These are phyloP conservation scores for Andricus quercusramuli DNA, from an alignment of 2,888 invertebrate genomes.

Conservation along the genomic window DNA sequence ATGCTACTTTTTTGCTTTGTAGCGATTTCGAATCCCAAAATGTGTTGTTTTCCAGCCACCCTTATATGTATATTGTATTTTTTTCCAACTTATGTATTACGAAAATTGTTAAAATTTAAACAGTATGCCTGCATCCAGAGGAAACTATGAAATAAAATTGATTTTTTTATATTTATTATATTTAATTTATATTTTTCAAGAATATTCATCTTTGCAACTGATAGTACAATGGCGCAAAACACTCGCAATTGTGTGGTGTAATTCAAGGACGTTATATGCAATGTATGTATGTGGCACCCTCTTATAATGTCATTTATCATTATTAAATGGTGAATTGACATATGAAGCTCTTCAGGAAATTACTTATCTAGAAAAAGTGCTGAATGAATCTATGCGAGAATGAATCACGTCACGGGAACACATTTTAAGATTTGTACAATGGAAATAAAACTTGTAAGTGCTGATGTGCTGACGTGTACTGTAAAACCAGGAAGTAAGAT, in stretches of 20 bases:
- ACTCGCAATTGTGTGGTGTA: not conserved
- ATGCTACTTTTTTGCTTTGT: too few species aligned
- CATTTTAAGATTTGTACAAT: constrained; percentile 60
- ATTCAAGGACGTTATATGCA: not conserved
- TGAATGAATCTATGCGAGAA: constrained; percentile 67
- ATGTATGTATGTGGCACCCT: not conserved
- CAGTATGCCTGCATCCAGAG: too few species aligned
- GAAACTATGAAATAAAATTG: too few species aligned
- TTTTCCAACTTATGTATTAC: too few species aligned
- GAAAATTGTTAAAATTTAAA: too few species aligned
- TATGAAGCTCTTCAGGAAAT: constrained; percentile 79
- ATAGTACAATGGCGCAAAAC: not conserved
- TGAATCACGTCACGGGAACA: constrained; percentile 41
- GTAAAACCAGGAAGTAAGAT: constrained; percentile 59
- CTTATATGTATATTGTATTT: too few species aligned
- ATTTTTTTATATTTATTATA: too few species aligned
- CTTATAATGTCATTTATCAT: not conserved
- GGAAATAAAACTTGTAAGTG: constrained; percentile 58
- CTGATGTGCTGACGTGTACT: constrained; percentile 60
- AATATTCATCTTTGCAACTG: not conserved
- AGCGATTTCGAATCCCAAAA: too few species aligned
- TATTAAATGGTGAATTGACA: constrained; percentile 71
- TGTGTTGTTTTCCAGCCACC: too few species aligned
- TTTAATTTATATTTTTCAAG: too few species aligned
- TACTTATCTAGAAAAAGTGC: constrained; percentile 80